A percentile compares a stretch with the other conserved stretches of the same genome.
Evolutionary conservation across 2,113 vertebrate species (phyloP).

Genomic region (Bujurquina vittata): DNA sequence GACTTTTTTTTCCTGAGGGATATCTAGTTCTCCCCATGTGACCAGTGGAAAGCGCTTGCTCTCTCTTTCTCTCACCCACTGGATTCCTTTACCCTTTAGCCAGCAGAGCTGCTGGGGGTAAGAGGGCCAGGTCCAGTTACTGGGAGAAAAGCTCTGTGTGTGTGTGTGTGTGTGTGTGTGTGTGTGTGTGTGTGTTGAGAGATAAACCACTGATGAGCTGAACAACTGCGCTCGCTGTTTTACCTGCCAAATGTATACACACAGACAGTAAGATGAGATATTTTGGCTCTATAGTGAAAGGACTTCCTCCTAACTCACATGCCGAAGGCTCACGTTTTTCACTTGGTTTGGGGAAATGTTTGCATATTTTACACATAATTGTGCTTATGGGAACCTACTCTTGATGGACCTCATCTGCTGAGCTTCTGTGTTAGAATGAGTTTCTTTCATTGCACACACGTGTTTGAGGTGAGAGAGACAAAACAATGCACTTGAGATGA

Average conservation of each 20-base stretch:
- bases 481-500: not conserved
- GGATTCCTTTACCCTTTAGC: constrained; percentile 65
- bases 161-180: constrained; percentile 2
- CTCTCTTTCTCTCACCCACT: constrained; percentile 13
- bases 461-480: not conserved
- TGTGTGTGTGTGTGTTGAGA: constrained; percentile 34
- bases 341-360: not conserved
- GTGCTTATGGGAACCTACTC: not conserved
- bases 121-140: constrained; percentile 64
- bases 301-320: not conserved
- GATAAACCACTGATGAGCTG: constrained; percentile 38
- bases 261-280: constrained; percentile 25
- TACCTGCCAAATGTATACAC: constrained; percentile 44
- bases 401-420: not conserved
- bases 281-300: not conserved
- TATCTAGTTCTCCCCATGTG: constrained; percentile 72
- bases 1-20: constrained; percentile 54
- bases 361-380: not conserved
- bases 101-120: constrained; percentile 50
- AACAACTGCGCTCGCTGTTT: constrained; percentile 42
- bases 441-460: not conserved
- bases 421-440: not conserved
- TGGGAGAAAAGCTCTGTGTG: constrained; percentile 55
- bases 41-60: constrained; percentile 36
- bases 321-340: not conserved